Conservation (phyloP, 2,888 invertebrate species). For the Microctonus aethiopoides region DNA sequence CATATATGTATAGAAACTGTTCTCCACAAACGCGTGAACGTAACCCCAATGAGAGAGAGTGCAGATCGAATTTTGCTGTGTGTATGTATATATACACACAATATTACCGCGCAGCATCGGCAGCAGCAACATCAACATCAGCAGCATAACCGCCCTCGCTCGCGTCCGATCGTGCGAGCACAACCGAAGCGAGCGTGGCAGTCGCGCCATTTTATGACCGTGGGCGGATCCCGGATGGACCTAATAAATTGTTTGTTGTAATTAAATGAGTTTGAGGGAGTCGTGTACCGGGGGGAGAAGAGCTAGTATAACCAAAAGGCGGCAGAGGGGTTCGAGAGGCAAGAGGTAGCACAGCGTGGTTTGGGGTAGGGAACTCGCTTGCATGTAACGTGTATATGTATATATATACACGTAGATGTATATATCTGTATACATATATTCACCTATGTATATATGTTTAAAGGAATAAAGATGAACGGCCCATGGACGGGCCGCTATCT, state of each 20-base stretch:
- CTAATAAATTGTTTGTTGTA: conserved; percentile 68
- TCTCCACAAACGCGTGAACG: not conserved
- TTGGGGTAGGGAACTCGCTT: conserved; percentile 16
- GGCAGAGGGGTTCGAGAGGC: conserved; percentile 39
- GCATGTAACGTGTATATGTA: conserved; percentile 6
- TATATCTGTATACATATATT: conserved; percentile 18
- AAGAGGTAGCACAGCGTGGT: conserved; percentile 14
- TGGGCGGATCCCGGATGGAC: conserved; percentile 63
- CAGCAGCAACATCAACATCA: conserved; percentile 2
- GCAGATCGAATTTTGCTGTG: conserved; percentile 8
- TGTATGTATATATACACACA: not conserved
- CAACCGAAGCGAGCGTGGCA: conserved; percentile 32
- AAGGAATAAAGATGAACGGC: conserved; percentile 67
- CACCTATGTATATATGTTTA: conserved; percentile 50
- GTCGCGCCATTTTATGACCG: conserved; percentile 53
- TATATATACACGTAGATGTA: conserved; percentile 15
- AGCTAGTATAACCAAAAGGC: conserved; percentile 35
- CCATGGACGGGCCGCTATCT: conserved; percentile 66
- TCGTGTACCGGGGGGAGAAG: conserved; percentile 59
- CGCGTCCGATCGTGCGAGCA: conserved; percentile 31
- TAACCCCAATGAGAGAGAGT: conserved; percentile 28
- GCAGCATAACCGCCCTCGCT: not conserved
- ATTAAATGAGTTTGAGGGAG: conserved; percentile 66
- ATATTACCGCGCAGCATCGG: not conserved
- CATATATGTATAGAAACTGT: too few relatives aligned